phyloP scores from a whole-genome alignment of 2,113 vertebrate genomes.

The Monopterus albus region DNA sequence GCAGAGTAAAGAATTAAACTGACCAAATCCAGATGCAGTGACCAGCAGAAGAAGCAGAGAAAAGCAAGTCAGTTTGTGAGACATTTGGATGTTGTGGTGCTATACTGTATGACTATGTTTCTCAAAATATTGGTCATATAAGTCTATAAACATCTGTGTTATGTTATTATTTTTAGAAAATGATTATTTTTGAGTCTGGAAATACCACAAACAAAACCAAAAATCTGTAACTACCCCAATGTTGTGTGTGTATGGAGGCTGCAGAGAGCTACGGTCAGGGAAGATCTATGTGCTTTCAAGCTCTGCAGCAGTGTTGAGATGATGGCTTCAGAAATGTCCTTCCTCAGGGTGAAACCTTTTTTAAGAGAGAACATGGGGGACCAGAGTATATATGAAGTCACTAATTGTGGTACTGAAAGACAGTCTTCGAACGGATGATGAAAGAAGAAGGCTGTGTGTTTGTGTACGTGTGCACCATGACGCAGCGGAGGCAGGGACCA shows the following conservation, averaged over 20 bases:
- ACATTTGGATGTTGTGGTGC: too few relatives aligned
- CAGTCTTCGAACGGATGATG: slow-evolving; percentile 32
- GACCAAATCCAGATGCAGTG: background rate
- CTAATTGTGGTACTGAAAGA: slow-evolving; percentile 49
- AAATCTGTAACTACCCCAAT: background rate
- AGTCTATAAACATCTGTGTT: background rate
- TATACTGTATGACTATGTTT: too few relatives aligned
- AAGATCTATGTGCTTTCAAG: slow-evolving; percentile 19
- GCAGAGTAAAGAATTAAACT: background rate
- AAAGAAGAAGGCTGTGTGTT: slow-evolving; percentile 29
- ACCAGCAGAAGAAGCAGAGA: background rate
- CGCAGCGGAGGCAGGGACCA: slow-evolving; percentile 33
- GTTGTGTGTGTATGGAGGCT: slow-evolving; percentile 3
- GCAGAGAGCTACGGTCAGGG: slow-evolving; percentile 1
- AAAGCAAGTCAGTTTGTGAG: too few relatives aligned
- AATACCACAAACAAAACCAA: too few relatives aligned
- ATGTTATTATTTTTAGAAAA: too few relatives aligned
- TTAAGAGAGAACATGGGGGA: slow-evolving; percentile 20
- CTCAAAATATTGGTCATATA: background rate
- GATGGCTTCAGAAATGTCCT: slow-evolving; percentile 34
- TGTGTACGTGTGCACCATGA: slow-evolving; percentile 27
- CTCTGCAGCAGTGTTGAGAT: slow-evolving; percentile 33
- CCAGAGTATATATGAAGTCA: slow-evolving; percentile 19
- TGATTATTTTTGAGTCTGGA: too few relatives aligned
- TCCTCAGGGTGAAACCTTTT: slow-evolving; percentile 11